These are phyloP conservation scores for Drosophila rufa DNA, from an alignment of 1,140 invertebrate species.

Conservation along the genomic window DNA sequence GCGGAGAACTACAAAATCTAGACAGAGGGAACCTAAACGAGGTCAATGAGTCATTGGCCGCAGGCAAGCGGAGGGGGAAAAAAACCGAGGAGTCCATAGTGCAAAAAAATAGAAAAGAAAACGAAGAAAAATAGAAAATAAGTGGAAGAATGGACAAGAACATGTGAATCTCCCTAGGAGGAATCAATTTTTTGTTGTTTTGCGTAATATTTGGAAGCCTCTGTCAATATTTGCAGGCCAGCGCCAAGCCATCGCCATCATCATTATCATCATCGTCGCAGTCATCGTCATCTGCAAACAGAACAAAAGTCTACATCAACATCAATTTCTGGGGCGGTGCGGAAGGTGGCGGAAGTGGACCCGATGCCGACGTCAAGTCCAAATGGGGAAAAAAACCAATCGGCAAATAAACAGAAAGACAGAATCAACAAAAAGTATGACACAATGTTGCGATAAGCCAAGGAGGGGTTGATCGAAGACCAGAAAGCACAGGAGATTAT, in stretches of 20 bases:
- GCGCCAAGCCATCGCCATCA: conserved; percentile 37
- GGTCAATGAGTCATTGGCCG: conserved; percentile 81
- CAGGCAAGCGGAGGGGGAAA: conserved; percentile 4
- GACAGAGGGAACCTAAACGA: conserved; percentile 49
- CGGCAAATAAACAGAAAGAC: conserved; percentile 70
- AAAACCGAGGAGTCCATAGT: background rate
- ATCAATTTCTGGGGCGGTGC: conserved; percentile 1
- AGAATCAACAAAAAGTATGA: conserved; percentile 80
- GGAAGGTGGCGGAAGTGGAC: conserved; percentile 12
- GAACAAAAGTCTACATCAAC: conserved; percentile 51
- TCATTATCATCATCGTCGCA: conserved; percentile 11
- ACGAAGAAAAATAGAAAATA: conserved; percentile 5
- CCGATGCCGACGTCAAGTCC: conserved; percentile 30
- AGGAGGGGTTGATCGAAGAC: background rate
- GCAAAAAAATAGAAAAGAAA: conserved; percentile 9
- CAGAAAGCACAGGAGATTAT: conserved; percentile 4
- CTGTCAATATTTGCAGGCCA: conserved; percentile 79
- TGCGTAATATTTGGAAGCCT: conserved; percentile 81
- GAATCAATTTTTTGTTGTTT: conserved; percentile 41
- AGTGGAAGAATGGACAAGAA: conserved; percentile 21
- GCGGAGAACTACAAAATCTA: conserved; percentile 34
- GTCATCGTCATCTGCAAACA: conserved; percentile 43
- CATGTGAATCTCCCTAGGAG: conserved; percentile 38
- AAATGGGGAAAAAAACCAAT: conserved; percentile 60
- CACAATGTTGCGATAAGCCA: conserved; percentile 69